Base-by-base conservation (phyloP, 2,888 invertebrate species). In the Bruchidius siliquastri region DNA sequence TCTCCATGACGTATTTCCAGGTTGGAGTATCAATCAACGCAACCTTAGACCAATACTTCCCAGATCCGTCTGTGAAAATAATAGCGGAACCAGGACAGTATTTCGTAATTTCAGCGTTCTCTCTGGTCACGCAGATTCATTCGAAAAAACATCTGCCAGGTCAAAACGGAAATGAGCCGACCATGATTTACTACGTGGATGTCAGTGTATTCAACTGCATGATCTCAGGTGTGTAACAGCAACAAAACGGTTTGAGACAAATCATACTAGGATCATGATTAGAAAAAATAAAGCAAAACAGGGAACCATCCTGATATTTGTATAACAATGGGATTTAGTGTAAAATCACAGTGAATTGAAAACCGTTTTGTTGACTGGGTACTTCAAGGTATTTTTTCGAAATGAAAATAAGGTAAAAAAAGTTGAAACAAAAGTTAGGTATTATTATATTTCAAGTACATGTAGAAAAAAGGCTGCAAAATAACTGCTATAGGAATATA, bases 11-110 rank as follows among this genome's bases (percentile, higher is more conserved):
- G 8, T 26, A 26, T 49, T 76, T 75, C 66, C 70, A 76, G 77
- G 73, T 78, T 21, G 88, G 90, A 4, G 79, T 80, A 22, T 83
- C 87, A 0, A 86, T 92, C 72, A 90, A 90, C 79, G 82, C 85
- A 13, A 87, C 89, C 3, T 81, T 92, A 71, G 87, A 89, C 72
- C 84, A 87, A 73, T 86, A 87, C 80, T 91, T 91, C 83, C 90
- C 90, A 0, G 85, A 86, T 76, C 74, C 80, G 20, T 78, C 79
- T 0, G 82, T 87, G 20, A 76, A 80, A 73, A 77, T 92, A 69
- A 91, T 92, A 77, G 84, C 86, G 67, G 91, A 92, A 81, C 92
- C 92, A 0, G 92, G 92, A 20, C 87, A 90, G 72, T 92, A 89
- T 84, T 91, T 89, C 79, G 91, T 90, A 0, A 88, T 90, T 8